Evolutionary conservation across 2,888 invertebrate species (phyloP).

Genomic region (Poecilus cupreus): DNA sequence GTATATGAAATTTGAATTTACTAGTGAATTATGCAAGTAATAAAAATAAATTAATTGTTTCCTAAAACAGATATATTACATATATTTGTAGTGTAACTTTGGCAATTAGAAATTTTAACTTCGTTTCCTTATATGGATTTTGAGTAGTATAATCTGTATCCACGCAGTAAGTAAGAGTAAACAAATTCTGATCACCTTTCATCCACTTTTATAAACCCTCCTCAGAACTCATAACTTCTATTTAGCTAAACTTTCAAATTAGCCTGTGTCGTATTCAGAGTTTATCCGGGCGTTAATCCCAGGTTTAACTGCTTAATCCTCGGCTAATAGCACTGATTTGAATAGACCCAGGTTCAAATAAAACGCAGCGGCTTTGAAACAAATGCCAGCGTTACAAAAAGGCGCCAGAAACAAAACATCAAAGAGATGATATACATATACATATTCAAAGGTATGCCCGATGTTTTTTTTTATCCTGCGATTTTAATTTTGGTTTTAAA

Average conservation of each 20-base stretch:
- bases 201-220: slow-evolving; percentile 23
- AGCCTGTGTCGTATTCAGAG: slow-evolving; percentile 5
- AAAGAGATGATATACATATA: slow-evolving; percentile 28
- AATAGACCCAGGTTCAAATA: slow-evolving; percentile 31
- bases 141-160: too few species aligned
- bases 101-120: too few species aligned
- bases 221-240: slow-evolving; percentile 2
- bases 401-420: background rate
- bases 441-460: background rate
- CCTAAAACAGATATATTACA: too few species aligned
- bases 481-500: slow-evolving; percentile 24
- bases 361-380: background rate
- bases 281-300: slow-evolving; percentile 39
- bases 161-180: background rate
- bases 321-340: slow-evolving; percentile 34
- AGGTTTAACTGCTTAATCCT: slow-evolving; percentile 36
- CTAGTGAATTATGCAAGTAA: too few species aligned
- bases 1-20: too few species aligned
- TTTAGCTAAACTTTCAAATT: slow-evolving; percentile 21
- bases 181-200: slow-evolving; percentile 26
- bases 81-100: too few species aligned
- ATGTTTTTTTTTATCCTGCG: background rate
- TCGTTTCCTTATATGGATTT: too few species aligned
- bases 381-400: slow-evolving; percentile 1
- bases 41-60: too few species aligned